Conservation (phyloP, 2,797 vertebrate species). For the Todus mexicanus region DNA sequence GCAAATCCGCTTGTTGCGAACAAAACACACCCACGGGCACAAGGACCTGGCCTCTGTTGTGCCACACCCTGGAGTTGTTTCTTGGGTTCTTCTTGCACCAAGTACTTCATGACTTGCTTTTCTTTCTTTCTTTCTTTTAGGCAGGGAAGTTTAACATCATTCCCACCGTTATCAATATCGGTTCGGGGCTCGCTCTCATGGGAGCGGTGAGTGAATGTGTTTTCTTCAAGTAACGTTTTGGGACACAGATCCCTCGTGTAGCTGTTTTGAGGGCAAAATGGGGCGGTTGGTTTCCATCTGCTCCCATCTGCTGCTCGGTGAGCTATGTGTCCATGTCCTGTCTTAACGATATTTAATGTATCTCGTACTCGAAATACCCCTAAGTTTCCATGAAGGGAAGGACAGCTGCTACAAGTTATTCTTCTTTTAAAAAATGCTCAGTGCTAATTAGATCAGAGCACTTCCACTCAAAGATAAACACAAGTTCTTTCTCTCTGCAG, state of each 20-base stretch:
- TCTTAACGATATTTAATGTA: neutral
- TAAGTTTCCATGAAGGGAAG: neutral
- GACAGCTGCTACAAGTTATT: neutral
- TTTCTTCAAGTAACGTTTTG: neutral
- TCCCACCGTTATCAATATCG: slow-evolving; percentile 91
- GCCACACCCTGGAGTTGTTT: neutral
- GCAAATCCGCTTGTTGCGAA: neutral
- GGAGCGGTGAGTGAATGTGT: slow-evolving; percentile 83
- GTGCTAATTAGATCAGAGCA: neutral
- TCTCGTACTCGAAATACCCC: neutral
- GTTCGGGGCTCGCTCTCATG: slow-evolving; percentile 90
- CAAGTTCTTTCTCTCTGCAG: slow-evolving; percentile 70
- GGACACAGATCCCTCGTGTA: neutral
- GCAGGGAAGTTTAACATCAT: slow-evolving; percentile 95
- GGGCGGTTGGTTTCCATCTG: neutral
- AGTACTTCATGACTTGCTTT: neutral
- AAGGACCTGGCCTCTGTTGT: neutral
- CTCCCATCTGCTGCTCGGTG: neutral
- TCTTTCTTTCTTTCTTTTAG: slow-evolving; percentile 73
- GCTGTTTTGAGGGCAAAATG: neutral
- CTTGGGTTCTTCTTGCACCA: neutral
- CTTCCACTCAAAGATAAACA: neutral
- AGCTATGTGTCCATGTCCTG: neutral
- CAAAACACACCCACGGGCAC: neutral
- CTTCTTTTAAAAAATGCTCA: neutral